These are phyloP conservation scores for Mungos mungo DNA, from an alignment of 2,113 vertebrate species.

Conservation along the genomic window DNA sequence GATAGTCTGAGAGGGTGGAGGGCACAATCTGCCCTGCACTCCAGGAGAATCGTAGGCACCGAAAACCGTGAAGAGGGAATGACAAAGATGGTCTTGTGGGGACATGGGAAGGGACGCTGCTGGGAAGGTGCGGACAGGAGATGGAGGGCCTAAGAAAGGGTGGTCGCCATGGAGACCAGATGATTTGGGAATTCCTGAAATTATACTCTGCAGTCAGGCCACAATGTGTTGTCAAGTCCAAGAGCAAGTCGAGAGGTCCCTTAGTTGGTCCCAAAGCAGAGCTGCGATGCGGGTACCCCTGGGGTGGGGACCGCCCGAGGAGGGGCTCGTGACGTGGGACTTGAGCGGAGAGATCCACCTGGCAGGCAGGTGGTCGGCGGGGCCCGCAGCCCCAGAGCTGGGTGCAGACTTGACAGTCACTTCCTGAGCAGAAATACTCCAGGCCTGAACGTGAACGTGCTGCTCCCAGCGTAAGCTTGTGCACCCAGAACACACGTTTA, in stretches of 20 bases:
- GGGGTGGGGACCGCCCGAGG: no score
- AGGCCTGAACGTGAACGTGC: fast-evolving
- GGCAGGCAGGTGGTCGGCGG: no score
- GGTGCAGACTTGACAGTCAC: neutral
- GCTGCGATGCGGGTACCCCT: fast-evolving
- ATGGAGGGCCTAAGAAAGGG: fast-evolving
- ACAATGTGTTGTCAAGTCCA: fast-evolving
- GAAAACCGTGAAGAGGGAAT: neutral
- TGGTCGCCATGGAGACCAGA: neutral
- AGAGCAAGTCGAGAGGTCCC: no score
- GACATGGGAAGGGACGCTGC: fast-evolving
- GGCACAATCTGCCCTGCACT: neutral
- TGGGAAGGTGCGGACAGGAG: neutral
- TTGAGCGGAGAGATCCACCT: neutral
- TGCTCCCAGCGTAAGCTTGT: neutral
- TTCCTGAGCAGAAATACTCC: no score
- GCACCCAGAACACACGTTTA: neutral
- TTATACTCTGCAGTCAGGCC: fast-evolving
- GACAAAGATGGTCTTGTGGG: fast-evolving
- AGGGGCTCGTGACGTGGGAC: neutral
- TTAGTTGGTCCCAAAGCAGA: neutral
- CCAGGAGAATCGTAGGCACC: neutral
- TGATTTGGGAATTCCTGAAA: neutral
- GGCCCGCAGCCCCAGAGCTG: fast-evolving
- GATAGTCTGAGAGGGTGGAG: neutral